Evolutionary conservation across 2,797 vertebrate species (phyloP).

Genomic region (Lepidocolaptes lacrymiger): DNA sequence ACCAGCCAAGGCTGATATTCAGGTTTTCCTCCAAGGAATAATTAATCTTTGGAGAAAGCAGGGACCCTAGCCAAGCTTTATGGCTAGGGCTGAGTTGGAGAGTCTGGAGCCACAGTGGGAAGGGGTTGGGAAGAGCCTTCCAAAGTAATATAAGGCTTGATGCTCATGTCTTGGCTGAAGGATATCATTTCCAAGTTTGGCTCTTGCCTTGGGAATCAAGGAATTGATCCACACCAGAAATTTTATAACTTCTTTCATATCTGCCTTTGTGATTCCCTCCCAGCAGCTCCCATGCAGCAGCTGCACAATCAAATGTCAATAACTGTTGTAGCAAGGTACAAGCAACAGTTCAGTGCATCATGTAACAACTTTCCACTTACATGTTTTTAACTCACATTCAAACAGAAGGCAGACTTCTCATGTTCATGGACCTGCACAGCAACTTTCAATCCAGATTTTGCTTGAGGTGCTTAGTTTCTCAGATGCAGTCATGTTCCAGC

Average conservation of each 20-base stretch:
- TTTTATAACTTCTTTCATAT: neutral
- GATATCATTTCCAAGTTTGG: fast-evolving
- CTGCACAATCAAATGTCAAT: too few species aligned
- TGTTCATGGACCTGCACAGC: neutral
- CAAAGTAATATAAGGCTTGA: neutral
- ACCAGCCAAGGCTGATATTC: neutral
- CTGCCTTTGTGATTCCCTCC: neutral
- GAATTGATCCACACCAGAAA: fast-evolving
- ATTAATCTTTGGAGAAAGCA: neutral
- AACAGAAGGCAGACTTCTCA: neutral
- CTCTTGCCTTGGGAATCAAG: neutral
- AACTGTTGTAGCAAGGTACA: fast-evolving
- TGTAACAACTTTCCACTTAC: neutral
- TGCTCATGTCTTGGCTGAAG: neutral
- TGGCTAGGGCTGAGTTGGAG: neutral
- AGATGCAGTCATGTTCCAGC: neutral
- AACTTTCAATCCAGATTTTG: neutral
- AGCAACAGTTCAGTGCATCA: fast-evolving
- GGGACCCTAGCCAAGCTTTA: fast-evolving
- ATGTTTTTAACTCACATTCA: neutral
- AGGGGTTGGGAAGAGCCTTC: neutral
- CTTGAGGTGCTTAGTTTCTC: neutral
- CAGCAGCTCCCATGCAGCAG: neutral
- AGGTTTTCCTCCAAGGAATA: neutral
- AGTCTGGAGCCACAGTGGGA: neutral